phyloP scores from a whole-genome alignment of 2,113 vertebrate species.

The Butorides virescens region DNA sequence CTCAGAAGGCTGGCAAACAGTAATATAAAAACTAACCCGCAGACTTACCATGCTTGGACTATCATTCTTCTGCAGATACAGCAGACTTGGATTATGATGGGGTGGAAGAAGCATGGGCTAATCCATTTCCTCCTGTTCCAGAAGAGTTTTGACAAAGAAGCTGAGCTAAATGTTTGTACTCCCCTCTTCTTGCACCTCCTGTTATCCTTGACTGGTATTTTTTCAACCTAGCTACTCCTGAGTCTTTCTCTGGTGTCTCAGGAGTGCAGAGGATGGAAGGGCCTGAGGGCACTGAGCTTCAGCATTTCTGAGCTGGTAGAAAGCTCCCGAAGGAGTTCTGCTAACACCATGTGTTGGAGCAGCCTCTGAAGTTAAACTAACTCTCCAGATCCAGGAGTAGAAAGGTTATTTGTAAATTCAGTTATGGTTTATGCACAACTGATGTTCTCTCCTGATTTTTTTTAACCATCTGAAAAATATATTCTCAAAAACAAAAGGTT shows the following conservation, averaged over 20 bases:
- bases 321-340: background rate
- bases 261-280: background rate
- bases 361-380: background rate
- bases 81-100: background rate
- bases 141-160: background rate
- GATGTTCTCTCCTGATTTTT: background rate
- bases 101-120: background rate
- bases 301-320: background rate
- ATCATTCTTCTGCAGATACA: background rate
- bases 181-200: background rate
- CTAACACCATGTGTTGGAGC: background rate
- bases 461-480: background rate
- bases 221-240: background rate
- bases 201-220: background rate
- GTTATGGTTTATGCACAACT: background rate
- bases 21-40: background rate
- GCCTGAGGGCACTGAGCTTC: background rate
- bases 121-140: background rate
- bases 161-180: background rate
- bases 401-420: slow-evolving; percentile 49
- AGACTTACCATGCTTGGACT: background rate
- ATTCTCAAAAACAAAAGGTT: slow-evolving; percentile 30
- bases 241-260: background rate
- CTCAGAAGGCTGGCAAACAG: background rate
- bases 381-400: background rate